Evolutionary conservation across 2,888 invertebrate species (phyloP).

Genomic region (Tenodera sinensis): DNA sequence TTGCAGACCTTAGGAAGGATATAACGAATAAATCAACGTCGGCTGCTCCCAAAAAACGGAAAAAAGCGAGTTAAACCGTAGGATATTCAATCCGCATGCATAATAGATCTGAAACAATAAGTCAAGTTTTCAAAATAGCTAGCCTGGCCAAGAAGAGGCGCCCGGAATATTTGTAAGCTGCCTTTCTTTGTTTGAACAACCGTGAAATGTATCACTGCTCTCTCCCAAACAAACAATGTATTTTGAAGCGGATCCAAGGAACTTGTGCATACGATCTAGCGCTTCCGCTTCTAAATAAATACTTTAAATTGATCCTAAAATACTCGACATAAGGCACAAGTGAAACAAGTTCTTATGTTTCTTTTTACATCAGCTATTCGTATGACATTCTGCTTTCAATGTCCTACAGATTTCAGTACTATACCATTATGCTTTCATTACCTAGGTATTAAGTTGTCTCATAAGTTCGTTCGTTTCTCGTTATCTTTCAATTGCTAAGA

Average conservation of each 20-base stretch:
- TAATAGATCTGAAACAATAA: neutral
- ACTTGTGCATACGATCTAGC: too few relatives aligned
- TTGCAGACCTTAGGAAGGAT: neutral
- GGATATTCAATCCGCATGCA: neutral
- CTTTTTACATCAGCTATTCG: too few relatives aligned
- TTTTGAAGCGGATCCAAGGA: too few relatives aligned
- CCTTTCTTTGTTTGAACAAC: neutral
- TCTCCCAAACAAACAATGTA: neutral
- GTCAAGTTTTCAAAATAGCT: neutral
- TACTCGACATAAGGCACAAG: too few relatives aligned
- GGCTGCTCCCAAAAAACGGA: neutral
- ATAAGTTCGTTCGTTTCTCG: too few relatives aligned
- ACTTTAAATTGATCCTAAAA: too few relatives aligned
- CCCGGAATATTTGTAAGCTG: neutral
- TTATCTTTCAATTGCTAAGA: too few relatives aligned
- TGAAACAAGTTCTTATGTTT: too few relatives aligned
- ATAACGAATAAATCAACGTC: conserved; percentile 1
- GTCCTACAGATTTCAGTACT: too few relatives aligned
- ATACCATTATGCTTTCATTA: too few relatives aligned
- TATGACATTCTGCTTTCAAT: too few relatives aligned
- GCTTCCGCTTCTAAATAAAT: neutral
- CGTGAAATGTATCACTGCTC: neutral
- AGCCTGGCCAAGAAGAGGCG: neutral
- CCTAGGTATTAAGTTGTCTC: too few relatives aligned
- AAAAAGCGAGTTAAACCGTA: neutral